These are phyloP conservation scores for Pogonocichla stellata DNA, from an alignment of 2,113 vertebrate species.

Conservation along the genomic window DNA sequence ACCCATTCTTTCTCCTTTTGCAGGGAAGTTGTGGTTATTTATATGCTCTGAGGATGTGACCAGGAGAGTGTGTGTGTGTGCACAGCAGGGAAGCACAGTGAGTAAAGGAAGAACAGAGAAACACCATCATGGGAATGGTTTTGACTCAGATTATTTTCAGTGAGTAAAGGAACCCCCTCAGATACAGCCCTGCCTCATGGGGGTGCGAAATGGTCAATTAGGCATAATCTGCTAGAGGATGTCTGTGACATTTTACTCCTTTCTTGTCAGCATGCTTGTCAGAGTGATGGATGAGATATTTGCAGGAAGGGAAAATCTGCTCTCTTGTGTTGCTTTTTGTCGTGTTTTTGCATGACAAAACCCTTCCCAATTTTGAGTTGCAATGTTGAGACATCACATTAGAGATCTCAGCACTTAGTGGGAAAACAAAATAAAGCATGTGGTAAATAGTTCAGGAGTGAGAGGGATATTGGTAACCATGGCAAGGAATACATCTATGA, in stretches of 20 bases:
- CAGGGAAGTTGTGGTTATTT: not conserved
- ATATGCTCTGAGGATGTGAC: not conserved
- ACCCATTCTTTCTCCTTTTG: not conserved
- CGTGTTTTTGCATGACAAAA: not conserved
- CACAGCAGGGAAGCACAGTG: not conserved
- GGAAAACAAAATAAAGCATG: not conserved
- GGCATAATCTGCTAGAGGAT: not conserved
- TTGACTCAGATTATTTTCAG: not conserved
- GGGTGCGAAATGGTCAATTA: not conserved
- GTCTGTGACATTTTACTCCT: not conserved
- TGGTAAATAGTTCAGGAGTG: not conserved
- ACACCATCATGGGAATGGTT: not conserved
- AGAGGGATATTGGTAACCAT: not conserved
- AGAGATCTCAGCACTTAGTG: not conserved
- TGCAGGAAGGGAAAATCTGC: not conserved
- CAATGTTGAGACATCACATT: fast-evolving
- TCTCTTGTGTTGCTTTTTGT: not conserved
- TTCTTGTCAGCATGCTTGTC: not conserved
- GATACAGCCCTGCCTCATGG: not conserved
- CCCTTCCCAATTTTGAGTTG: not conserved
- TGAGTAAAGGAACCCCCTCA: not conserved
- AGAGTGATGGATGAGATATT: not conserved
- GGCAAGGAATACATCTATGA: not conserved
- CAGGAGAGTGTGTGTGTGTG: not conserved
- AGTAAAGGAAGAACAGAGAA: not conserved